phyloP scores from a whole-genome alignment of 2,888 invertebrate species.

The Acleris cristana region DNA sequence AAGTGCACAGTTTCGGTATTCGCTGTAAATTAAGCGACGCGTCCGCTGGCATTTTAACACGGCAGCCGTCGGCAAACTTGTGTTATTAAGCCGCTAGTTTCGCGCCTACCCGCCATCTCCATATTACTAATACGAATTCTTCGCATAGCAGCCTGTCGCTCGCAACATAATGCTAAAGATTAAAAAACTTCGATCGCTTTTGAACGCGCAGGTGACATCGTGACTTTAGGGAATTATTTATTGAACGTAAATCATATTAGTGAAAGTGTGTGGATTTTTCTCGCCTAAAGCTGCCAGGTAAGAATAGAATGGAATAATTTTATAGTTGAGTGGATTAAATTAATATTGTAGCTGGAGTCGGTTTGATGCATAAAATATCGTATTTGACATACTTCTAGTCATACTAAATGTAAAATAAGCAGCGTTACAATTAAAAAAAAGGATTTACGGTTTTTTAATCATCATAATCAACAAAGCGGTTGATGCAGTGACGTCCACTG shows the following conservation, averaged over 20 bases:
- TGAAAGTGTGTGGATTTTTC: conserved; percentile 10
- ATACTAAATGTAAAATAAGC: background rate
- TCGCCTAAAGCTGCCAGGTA: background rate
- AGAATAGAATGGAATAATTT: too few species aligned
- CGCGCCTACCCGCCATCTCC: conserved; percentile 57
- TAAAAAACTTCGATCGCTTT: conserved; percentile 23
- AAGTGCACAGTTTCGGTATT: conserved; percentile 68
- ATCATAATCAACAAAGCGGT: too few species aligned
- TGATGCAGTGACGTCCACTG: too few species aligned
- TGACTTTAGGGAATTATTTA: background rate
- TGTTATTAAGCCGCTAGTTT: conserved; percentile 70
- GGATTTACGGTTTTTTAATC: too few species aligned
- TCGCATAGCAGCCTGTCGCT: conserved; percentile 39
- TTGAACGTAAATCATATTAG: conserved; percentile 15
- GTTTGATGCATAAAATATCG: background rate
- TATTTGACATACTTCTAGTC: background rate
- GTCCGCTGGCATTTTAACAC: conserved; percentile 66
- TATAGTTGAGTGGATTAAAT: conserved; percentile 1
- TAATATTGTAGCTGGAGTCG: background rate
- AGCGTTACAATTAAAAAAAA: too few species aligned
- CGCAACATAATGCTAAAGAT: conserved; percentile 15
- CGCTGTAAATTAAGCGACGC: conserved; percentile 68
- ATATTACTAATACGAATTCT: conserved; percentile 48
- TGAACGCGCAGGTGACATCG: background rate
- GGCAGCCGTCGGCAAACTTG: conserved; percentile 63